Percentiles rank a stretch among this genome's conserved stretches.
Conservation (phyloP, 2,113 vertebrate species). For the Etheostoma cragini region DNA sequence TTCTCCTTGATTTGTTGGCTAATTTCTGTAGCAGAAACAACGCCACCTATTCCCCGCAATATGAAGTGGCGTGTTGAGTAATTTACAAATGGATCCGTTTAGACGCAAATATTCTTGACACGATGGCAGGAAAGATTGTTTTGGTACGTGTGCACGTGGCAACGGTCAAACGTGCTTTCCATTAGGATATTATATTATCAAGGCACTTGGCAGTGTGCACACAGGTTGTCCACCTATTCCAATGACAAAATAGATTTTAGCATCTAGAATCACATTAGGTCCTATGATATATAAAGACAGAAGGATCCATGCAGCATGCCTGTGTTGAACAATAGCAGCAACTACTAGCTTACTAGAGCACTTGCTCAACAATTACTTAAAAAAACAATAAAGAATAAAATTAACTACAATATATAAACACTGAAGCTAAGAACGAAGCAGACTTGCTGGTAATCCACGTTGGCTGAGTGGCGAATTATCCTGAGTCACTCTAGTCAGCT, state of each 20-base stretch:
- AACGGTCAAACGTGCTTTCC: too few relatives aligned
- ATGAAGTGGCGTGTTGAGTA: too few relatives aligned
- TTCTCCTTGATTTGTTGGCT: too few relatives aligned
- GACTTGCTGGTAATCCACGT: conserved; percentile 2
- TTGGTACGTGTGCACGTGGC: too few relatives aligned
- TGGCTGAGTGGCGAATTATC: conserved; percentile 10
- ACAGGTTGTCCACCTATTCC: neutral
- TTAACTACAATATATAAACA: neutral
- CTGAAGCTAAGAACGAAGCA: neutral
- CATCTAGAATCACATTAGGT: neutral
- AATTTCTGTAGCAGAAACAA: too few relatives aligned
- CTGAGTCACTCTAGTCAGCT: neutral
- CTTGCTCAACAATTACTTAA: neutral
- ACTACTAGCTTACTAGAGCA: neutral
- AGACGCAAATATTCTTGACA: too few relatives aligned
- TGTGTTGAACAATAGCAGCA: neutral
- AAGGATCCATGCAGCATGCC: neutral
- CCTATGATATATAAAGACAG: neutral
- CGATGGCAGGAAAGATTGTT: too few relatives aligned
- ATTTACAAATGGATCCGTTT: too few relatives aligned
- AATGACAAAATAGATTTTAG: neutral
- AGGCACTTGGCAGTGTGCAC: neutral
- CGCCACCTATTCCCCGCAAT: too few relatives aligned
- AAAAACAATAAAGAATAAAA: neutral
- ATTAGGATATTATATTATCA: neutral